Conservation (phyloP, 2,797 vertebrate genomes). For the Mastacembelus armatus region DNA sequence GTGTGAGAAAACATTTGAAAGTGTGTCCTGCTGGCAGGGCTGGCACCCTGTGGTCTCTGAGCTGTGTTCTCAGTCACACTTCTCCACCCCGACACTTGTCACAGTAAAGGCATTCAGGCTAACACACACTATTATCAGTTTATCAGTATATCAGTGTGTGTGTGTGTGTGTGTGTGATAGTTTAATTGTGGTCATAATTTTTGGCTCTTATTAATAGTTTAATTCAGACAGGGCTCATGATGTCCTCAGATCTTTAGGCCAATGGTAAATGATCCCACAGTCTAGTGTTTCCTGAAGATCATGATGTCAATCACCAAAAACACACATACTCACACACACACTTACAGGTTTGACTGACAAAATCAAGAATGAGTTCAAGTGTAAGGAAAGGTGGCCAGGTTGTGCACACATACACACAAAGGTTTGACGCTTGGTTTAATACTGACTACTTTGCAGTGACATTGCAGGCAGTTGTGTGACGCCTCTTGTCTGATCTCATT, state of each 20-base stretch:
- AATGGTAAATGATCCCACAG: slow-evolving; percentile 29
- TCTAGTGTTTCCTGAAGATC: slow-evolving; percentile 42
- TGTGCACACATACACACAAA: neutral
- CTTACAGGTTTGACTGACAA: slow-evolving; percentile 6
- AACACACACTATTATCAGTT: neutral
- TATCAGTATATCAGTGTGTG: neutral
- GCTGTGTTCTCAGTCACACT: slow-evolving; percentile 29
- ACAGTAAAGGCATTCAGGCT: neutral
- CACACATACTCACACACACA: neutral
- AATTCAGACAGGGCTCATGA: neutral
- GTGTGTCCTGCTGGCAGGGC: slow-evolving; percentile 6
- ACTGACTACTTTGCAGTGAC: no score
- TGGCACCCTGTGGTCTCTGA: slow-evolving; percentile 25
- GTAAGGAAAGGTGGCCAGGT: neutral
- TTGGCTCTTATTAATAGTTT: neutral
- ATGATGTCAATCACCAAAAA: slow-evolving; percentile 13
- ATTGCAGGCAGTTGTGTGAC: slow-evolving; percentile 46
- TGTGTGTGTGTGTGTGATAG: neutral
- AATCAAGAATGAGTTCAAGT: slow-evolving; percentile 21
- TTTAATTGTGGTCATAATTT: neutral
- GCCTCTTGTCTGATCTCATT: slow-evolving; percentile 64
- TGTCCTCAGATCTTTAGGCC: slow-evolving; percentile 2
- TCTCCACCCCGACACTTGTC: slow-evolving; percentile 28
- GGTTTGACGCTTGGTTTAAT: no score
- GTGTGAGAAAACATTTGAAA: neutral